Conservation (phyloP, 2,797 vertebrate species). For the Chrosomus eos region DNA sequence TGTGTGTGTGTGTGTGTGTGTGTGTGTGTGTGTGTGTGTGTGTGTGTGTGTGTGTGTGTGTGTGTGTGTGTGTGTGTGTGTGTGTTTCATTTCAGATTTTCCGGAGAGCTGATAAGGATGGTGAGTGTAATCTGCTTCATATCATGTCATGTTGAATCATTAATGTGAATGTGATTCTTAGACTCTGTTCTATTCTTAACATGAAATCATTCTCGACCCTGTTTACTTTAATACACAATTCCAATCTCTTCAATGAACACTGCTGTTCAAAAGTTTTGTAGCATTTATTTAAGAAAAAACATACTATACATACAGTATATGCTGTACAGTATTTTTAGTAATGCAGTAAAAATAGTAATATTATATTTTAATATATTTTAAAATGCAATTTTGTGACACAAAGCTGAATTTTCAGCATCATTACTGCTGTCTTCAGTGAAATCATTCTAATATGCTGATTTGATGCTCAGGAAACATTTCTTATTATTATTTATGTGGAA, state of each 20-base stretch:
- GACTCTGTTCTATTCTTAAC: neutral
- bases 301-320: neutral
- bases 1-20: slow-evolving; percentile 39
- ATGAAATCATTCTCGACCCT: neutral
- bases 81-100: slow-evolving; percentile 73
- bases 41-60: slow-evolving; percentile 15
- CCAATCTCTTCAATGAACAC: neutral
- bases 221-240: neutral
- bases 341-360: neutral
- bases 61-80: slow-evolving; percentile 41
- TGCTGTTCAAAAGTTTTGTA: neutral
- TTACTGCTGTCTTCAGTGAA: neutral
- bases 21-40: slow-evolving; percentile 38
- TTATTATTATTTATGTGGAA: neutral
- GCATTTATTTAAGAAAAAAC: neutral
- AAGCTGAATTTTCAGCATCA: neutral
- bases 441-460: neutral
- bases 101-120: slow-evolving; percentile 81
- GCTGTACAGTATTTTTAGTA: neutral
- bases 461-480: neutral
- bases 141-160: neutral
- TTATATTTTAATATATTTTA: neutral
- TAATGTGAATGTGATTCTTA: neutral
- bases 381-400: neutral
- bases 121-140: slow-evolving; percentile 67